Percentiles rank a stretch among this genome's conserved stretches.
phyloP scores from a whole-genome alignment of 2,888 invertebrate genomes.

The Andricus curvator region DNA sequence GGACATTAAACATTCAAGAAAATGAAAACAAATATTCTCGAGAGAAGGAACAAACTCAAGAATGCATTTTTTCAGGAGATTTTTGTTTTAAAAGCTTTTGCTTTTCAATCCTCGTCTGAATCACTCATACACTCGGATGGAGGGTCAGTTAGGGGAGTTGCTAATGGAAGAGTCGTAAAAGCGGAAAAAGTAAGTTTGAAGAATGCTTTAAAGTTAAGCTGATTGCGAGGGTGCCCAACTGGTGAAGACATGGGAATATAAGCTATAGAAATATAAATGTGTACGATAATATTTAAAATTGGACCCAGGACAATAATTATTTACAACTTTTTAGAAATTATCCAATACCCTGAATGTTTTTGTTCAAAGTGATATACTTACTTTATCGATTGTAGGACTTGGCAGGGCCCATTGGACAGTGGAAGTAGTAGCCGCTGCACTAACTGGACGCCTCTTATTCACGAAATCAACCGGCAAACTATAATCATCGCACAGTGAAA shows the following conservation, averaged over 20 bases:
- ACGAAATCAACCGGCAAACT: constrained; percentile 92
- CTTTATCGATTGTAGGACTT: constrained; percentile 80
- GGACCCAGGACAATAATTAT: no score
- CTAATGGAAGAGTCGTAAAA: constrained; percentile 38
- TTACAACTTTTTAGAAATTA: no score
- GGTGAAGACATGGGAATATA: not conserved
- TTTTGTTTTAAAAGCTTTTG: not conserved
- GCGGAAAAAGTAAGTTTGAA: constrained; percentile 16
- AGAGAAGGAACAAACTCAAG: not conserved
- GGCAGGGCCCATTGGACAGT: constrained; percentile 82
- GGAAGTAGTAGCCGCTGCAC: constrained; percentile 81
- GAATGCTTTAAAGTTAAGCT: constrained; percentile 28
- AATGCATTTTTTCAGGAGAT: not conserved
- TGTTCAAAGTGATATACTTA: constrained; percentile 67
- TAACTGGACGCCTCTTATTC: constrained; percentile 84
- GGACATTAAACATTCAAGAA: no score
- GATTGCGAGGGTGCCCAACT: not conserved
- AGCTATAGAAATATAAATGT: not conserved
- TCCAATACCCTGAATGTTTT: not conserved
- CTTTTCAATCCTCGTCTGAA: not conserved
- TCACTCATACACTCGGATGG: constrained; percentile 11
- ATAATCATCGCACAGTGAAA: constrained; percentile 92
- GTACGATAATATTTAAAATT: not conserved
- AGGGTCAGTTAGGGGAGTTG: constrained; percentile 21
- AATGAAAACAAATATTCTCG: not conserved